Evolutionary conservation across 1,140 invertebrate species (phyloP).

Genomic region (Drosophila novamexicana): DNA sequence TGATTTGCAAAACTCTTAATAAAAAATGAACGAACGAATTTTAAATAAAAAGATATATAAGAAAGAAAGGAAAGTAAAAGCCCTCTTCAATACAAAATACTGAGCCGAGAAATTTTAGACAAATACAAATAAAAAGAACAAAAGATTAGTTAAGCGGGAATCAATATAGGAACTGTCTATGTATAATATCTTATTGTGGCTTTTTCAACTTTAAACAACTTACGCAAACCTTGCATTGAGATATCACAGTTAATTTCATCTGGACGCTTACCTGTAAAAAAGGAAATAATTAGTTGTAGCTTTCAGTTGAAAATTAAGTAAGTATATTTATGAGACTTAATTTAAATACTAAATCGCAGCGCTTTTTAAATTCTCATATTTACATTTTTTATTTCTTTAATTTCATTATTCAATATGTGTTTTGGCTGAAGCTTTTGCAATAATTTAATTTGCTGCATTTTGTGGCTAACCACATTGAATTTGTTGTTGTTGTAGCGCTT

Average conservation of each 20-base stretch:
- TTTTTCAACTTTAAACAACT: neutral
- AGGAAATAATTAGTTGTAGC: conserved; percentile 11
- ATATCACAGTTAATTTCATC: neutral
- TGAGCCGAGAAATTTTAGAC: too few species aligned
- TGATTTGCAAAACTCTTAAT: too few species aligned
- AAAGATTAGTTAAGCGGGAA: too few species aligned
- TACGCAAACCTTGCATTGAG: conserved; percentile 1
- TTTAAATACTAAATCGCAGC: conserved; percentile 1
- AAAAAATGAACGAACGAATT: too few species aligned
- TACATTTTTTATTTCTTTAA: conserved; percentile 24
- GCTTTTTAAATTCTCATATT: conserved; percentile 11
- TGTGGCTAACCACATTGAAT: conserved; percentile 65
- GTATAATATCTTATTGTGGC: neutral
- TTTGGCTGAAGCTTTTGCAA: conserved; percentile 31
- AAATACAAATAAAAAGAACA: too few species aligned
- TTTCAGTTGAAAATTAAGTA: neutral
- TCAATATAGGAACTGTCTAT: too few species aligned
- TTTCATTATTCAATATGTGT: conserved; percentile 36
- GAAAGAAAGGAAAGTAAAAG: too few species aligned
- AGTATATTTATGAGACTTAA: neutral
- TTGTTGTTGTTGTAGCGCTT: conserved; percentile 12
- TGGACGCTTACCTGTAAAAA: conserved; percentile 51
- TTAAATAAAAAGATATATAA: too few species aligned
- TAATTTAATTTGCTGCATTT: conserved; percentile 71
- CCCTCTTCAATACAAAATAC: too few species aligned